phyloP scores from a whole-genome alignment of 1,140 invertebrate species.

The Drosophila repletoides region DNA sequence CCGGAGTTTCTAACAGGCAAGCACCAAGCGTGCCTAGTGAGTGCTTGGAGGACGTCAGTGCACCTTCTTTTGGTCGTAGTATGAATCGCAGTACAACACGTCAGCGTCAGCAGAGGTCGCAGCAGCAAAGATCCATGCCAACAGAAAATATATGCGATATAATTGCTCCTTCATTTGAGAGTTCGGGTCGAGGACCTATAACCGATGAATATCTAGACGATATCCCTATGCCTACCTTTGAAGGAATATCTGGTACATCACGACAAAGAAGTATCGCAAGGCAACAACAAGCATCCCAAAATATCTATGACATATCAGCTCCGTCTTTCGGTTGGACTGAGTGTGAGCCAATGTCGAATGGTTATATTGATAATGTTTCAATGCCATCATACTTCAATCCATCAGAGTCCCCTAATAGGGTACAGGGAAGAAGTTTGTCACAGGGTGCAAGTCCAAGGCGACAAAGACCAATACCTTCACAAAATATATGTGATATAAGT shows the following conservation, averaged over 20 bases:
- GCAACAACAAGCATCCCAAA: background rate
- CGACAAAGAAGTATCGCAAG: background rate
- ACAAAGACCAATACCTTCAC: background rate
- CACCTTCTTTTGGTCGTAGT: constrained; percentile 7
- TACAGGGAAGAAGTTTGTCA: background rate
- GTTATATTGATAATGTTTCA: background rate
- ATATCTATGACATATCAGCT: background rate
- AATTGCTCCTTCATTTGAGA: background rate
- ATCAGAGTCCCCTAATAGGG: background rate
- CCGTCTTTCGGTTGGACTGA: background rate
- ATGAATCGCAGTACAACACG: no score
- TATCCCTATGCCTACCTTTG: constrained; percentile 16
- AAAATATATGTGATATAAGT: background rate
- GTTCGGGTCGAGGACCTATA: background rate
- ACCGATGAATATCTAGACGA: constrained; percentile 7
- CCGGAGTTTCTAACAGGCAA: background rate
- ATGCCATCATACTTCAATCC: constrained; percentile 3
- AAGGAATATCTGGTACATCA: background rate
- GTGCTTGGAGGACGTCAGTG: constrained; percentile 6
- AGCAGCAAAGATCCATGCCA: background rate
- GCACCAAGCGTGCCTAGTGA: background rate
- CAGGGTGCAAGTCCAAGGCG: background rate
- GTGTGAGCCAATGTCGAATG: background rate
- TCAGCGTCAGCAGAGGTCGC: no score
- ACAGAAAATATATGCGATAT: background rate